Percentiles rank a stretch among this genome's conserved stretches.
These are phyloP conservation scores for Colletes collaris DNA, from an alignment of 2,888 invertebrate genomes.

Conservation along the genomic window DNA sequence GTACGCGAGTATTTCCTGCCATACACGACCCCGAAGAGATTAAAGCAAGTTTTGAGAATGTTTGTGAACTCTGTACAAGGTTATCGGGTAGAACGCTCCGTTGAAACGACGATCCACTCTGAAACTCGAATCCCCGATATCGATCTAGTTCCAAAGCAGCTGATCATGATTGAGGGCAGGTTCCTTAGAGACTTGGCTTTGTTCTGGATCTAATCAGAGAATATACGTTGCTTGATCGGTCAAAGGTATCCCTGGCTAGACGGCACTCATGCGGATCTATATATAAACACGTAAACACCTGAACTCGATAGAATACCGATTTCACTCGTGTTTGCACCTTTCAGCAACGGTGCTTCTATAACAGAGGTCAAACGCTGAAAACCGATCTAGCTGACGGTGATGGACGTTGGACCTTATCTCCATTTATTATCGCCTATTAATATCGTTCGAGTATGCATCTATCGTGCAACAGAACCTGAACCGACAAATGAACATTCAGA, in stretches of 20 bases:
- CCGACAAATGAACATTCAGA: too few species aligned
- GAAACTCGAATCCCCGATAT: conserved; percentile 28
- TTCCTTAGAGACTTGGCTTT: conserved; percentile 69
- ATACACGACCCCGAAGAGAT: too few species aligned
- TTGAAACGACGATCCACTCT: neutral
- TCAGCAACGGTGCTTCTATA: conserved; percentile 28
- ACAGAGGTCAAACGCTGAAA: conserved; percentile 51
- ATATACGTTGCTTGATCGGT: conserved; percentile 74
- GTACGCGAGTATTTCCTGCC: too few species aligned
- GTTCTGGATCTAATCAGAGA: conserved; percentile 74
- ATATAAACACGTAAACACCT: conserved; percentile 34
- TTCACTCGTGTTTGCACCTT: conserved; percentile 49
- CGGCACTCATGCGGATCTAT: conserved; percentile 23
- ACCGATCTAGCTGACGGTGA: conserved; percentile 3
- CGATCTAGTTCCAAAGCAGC: conserved; percentile 28
- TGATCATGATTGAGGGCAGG: conserved; percentile 50
- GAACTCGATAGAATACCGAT: conserved; percentile 35
- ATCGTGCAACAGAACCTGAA: too few species aligned
- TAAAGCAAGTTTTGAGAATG: conserved; percentile 8
- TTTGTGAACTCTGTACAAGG: neutral
- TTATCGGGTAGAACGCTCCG: neutral
- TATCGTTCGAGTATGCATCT: neutral
- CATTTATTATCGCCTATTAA: neutral
- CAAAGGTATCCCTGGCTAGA: conserved; percentile 65
- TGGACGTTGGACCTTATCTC: too few species aligned